Percentiles rank a stretch among this genome's conserved stretches.
phyloP scores from a whole-genome alignment of 1,140 invertebrate genomes.

The Neelides sp. region DNA sequence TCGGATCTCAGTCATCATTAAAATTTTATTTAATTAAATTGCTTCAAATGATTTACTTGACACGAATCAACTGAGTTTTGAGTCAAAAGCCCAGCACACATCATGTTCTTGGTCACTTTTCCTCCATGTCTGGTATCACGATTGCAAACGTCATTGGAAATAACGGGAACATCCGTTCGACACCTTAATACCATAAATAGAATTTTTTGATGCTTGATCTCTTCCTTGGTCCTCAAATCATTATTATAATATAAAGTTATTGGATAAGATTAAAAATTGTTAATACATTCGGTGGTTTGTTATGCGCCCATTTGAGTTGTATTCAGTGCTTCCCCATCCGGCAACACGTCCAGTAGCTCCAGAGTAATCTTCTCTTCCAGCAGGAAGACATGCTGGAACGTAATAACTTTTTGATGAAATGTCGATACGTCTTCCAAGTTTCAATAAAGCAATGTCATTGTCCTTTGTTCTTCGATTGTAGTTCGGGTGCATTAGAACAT shows the following conservation, averaged over 20 bases:
- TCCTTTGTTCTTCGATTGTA: slow-evolving; percentile 20
- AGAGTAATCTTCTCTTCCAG: slow-evolving; percentile 10
- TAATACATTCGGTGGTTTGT: background rate
- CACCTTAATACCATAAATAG: slow-evolving; percentile 2
- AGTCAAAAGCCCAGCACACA: slow-evolving; percentile 24
- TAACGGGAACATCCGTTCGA: slow-evolving; percentile 19
- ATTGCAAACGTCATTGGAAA: slow-evolving; percentile 25
- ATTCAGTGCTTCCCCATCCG: background rate
- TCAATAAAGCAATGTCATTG: slow-evolving; percentile 26
- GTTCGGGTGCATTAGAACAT: slow-evolving; percentile 28
- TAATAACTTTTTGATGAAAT: slow-evolving; percentile 19
- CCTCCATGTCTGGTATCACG: slow-evolving; percentile 20
- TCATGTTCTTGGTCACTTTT: slow-evolving; percentile 20
- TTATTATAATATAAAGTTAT: background rate
- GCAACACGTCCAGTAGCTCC: background rate
- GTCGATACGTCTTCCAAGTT: slow-evolving; percentile 14
- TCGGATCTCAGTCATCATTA: background rate
- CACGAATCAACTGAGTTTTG: background rate
- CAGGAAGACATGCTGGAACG: slow-evolving; percentile 23
- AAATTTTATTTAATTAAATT: background rate
- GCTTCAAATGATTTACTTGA: slow-evolving; percentile 5
- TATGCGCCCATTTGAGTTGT: too few species aligned
- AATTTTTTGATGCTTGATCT: background rate
- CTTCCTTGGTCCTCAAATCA: background rate
- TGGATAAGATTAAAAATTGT: background rate